phyloP scores from a whole-genome alignment of 2,797 vertebrate species.

The Rallus crepitans region DNA sequence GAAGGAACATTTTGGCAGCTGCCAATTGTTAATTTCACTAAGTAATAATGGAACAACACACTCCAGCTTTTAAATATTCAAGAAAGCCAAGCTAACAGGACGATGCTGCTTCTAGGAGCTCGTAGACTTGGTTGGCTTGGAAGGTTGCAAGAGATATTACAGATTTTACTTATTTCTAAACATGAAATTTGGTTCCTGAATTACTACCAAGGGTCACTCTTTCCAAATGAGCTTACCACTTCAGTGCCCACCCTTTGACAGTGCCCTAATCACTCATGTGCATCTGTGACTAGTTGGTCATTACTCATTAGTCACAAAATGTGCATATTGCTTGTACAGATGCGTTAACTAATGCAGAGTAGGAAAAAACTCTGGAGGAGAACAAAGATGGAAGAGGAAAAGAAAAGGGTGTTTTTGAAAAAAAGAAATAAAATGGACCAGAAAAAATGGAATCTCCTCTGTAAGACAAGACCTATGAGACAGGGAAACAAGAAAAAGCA shows the following conservation, averaged over 20 bases:
- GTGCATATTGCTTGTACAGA: background rate
- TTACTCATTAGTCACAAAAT: conserved; percentile 3
- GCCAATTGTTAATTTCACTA: background rate
- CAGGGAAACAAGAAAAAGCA: background rate
- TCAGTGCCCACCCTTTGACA: background rate
- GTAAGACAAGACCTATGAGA: background rate
- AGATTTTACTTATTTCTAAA: background rate
- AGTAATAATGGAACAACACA: background rate
- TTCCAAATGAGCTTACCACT: background rate
- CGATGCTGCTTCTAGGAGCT: background rate
- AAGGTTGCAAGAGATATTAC: background rate
- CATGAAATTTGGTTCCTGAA: background rate
- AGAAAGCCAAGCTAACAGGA: background rate
- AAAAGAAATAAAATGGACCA: background rate
- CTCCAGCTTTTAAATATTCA: background rate
- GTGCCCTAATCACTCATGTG: background rate
- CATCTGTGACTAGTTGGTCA: background rate
- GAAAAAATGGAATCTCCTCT: background rate
- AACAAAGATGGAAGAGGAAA: background rate
- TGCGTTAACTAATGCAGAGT: background rate
- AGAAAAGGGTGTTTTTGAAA: background rate
- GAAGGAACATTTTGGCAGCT: background rate
- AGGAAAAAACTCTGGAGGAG: background rate
- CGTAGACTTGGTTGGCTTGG: background rate
- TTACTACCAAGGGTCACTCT: background rate